These are phyloP conservation scores for Trachelus iudaicus DNA, from an alignment of 2,888 invertebrate species.

Conservation along the genomic window DNA sequence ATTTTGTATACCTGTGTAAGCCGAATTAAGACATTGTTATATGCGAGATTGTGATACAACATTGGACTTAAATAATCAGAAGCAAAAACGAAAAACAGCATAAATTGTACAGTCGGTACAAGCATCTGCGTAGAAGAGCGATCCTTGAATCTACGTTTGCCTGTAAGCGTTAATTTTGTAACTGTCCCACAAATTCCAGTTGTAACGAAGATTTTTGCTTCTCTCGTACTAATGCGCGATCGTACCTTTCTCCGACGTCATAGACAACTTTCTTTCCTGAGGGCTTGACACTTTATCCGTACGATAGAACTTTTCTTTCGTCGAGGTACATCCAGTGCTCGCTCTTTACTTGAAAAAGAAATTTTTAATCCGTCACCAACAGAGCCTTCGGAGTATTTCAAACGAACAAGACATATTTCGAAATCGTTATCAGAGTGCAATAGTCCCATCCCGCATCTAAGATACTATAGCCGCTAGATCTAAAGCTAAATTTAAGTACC, in stretches of 20 bases:
- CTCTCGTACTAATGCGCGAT: neutral
- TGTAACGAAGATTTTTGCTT: neutral
- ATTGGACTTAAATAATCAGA: neutral
- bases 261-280: neutral
- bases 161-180: neutral
- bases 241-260: neutral
- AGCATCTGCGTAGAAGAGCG: neutral
- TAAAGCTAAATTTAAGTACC: conserved; percentile 23
- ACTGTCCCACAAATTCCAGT: neutral
- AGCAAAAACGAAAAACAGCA: neutral
- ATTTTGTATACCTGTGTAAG: conserved; percentile 1
- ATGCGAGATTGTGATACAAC: neutral
- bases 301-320: neutral
- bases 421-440: conserved; percentile 27
- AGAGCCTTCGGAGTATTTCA: neutral
- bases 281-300: neutral
- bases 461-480: conserved; percentile 24
- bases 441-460: conserved; percentile 17
- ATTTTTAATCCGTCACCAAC: neutral
- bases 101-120: neutral
- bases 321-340: neutral
- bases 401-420: neutral
- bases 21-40: conserved; percentile 3
- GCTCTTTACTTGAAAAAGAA: neutral
- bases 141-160: neutral